Evolutionary conservation across 92 coral and sea anemone genomes (phyloP).

Genomic region (Epizoanthus scotinus): DNA sequence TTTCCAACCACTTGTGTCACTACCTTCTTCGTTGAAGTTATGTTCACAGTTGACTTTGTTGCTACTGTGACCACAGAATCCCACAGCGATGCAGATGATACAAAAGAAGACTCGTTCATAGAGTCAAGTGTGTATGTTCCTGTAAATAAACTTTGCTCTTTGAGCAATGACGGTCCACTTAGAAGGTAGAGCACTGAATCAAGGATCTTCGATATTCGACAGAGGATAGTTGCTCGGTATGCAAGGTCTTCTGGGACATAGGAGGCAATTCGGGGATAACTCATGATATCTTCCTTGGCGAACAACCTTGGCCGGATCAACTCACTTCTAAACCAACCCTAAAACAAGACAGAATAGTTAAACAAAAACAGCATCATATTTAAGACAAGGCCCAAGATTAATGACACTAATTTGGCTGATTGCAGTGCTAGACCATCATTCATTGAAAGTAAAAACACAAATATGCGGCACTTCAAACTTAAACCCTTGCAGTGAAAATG

Average conservation of each 20-base stretch:
- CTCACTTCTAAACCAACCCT: constrained; percentile 91
- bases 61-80: constrained; percentile 27
- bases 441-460: too few relatives aligned
- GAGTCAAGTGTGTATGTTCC: constrained; percentile 70
- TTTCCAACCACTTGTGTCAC: neutral
- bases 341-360: neutral
- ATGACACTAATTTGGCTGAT: too few relatives aligned
- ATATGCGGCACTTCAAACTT: too few relatives aligned
- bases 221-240: constrained; percentile 77
- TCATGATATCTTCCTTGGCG: constrained; percentile 56
- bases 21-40: neutral
- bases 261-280: constrained; percentile 71
- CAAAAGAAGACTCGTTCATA: constrained; percentile 76
- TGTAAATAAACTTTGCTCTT: constrained; percentile 51
- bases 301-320: constrained; percentile 73
- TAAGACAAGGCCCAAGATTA: too few relatives aligned
- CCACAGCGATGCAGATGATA: constrained; percentile 56
- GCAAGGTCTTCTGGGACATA: constrained; percentile 75
- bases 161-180: constrained; percentile 79
- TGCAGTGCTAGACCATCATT: too few relatives aligned
- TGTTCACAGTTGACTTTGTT: neutral
- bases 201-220: constrained; percentile 86
- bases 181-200: constrained; percentile 81
- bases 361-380: too few relatives aligned
- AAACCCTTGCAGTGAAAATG: too few relatives aligned